A percentile compares a stretch with the other conserved stretches of the same genome.
phyloP scores from a whole-genome alignment of 2,797 vertebrate species.

The Furcifer pardalis region DNA sequence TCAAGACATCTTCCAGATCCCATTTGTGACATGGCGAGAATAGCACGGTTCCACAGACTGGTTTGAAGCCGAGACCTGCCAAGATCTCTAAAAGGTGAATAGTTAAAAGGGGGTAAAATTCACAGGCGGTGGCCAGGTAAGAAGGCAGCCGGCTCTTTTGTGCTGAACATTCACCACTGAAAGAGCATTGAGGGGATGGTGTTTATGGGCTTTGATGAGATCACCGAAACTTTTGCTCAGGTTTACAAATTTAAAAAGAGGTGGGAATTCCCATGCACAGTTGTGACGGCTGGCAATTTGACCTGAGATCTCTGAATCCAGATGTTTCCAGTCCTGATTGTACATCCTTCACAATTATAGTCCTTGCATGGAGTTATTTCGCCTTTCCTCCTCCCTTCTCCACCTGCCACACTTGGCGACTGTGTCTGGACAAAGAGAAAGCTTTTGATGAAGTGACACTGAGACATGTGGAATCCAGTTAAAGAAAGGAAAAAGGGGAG shows the following conservation, averaged over 20 bases:
- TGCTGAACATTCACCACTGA: not conserved
- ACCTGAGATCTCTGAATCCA: not conserved
- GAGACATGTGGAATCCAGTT: not conserved
- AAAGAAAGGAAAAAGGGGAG: not conserved
- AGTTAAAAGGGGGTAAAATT: constrained; percentile 44
- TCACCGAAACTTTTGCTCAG: not conserved
- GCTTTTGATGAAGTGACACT: constrained; percentile 2
- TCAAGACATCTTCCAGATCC: not conserved
- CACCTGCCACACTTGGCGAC: not conserved
- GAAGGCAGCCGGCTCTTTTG: not conserved
- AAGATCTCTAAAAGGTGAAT: constrained; percentile 9
- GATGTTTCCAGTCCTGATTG: not conserved
- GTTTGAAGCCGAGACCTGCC: not conserved
- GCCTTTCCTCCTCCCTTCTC: not conserved
- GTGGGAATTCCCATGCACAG: not conserved
- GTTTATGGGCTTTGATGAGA: constrained; percentile 1
- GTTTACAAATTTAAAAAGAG: not conserved
- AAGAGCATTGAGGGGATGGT: constrained; percentile 12
- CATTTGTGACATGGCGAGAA: too few relatives aligned
- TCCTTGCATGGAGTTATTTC: not conserved
- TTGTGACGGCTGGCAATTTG: not conserved
- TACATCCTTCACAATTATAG: not conserved
- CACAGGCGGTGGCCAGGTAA: constrained; percentile 2
- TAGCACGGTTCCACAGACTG: not conserved
- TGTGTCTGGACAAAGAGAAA: not conserved